These are phyloP conservation scores for Vicugna pacos DNA, from an alignment of 2,113 vertebrate species.

Conservation along the genomic window DNA sequence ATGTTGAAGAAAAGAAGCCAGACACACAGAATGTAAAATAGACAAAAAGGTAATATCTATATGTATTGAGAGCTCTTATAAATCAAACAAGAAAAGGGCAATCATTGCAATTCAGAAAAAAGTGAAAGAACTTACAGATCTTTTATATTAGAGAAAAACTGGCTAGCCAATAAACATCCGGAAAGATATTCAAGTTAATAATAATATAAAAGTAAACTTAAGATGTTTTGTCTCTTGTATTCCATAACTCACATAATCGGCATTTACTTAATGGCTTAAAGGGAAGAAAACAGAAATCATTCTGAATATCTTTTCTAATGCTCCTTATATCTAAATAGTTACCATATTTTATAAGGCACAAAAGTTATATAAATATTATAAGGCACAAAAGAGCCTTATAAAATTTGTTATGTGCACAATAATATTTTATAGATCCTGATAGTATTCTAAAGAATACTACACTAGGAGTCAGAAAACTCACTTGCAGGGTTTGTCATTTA, in stretches of 20 bases:
- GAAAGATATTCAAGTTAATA: background rate
- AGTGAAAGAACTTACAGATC: background rate
- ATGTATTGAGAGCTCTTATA: background rate
- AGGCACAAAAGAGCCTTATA: too few species aligned
- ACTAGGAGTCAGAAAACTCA: background rate
- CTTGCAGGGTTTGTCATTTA: background rate
- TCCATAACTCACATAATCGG: background rate
- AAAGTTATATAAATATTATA: too few species aligned
- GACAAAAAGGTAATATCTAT: background rate
- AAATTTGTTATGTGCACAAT: background rate
- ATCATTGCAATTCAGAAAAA: background rate
- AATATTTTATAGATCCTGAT: background rate
- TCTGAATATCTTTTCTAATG: background rate
- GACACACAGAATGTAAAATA: background rate
- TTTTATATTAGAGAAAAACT: background rate
- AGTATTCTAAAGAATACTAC: background rate
- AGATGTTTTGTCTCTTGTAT: background rate
- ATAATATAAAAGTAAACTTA: background rate
- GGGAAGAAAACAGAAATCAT: background rate
- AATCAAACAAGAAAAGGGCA: background rate
- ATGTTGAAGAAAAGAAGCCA: background rate
- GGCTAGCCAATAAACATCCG: background rate
- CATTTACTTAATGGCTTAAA: background rate
- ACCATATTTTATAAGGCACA: background rate
- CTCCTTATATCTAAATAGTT: background rate